Conservation (phyloP, 1,140 invertebrate species). For the Tachypleus tridentatus region DNA sequence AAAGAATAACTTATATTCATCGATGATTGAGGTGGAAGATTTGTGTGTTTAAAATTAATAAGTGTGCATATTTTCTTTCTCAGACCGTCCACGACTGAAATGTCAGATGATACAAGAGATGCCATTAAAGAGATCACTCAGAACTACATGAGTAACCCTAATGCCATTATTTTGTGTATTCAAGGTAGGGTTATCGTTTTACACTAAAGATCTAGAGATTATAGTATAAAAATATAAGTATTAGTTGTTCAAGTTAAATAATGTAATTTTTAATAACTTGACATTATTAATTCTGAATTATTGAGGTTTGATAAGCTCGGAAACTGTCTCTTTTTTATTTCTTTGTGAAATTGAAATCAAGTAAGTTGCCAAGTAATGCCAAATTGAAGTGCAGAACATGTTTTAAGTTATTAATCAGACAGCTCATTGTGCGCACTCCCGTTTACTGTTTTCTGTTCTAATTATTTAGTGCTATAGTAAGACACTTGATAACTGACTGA, state of each 20-base stretch:
- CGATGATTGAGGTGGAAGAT: no score
- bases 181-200: conserved; percentile 42
- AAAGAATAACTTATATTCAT: no score
- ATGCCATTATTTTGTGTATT: conserved; percentile 97
- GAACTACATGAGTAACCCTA: conserved; percentile 96
- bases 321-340: neutral
- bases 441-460: no score
- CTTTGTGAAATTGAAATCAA: no score
- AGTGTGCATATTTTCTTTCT: conserved; percentile 24
- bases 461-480: no score
- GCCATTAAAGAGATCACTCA: conserved; percentile 80
- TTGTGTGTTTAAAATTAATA: neutral
- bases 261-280: conserved; percentile 5
- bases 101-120: conserved; percentile 90
- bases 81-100: conserved; percentile 88
- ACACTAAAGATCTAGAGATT: no score
- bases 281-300: conserved; percentile 10
- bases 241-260: conserved; percentile 2
- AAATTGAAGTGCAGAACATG: no score
- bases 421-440: no score
- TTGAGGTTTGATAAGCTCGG: conserved; percentile 19
- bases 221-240: neutral
- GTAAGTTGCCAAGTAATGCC: no score
- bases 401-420: no score
- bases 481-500: no score